Evolutionary conservation across 1,140 invertebrate species (phyloP).

Genomic region (Trinorchestia longiramus): DNA sequence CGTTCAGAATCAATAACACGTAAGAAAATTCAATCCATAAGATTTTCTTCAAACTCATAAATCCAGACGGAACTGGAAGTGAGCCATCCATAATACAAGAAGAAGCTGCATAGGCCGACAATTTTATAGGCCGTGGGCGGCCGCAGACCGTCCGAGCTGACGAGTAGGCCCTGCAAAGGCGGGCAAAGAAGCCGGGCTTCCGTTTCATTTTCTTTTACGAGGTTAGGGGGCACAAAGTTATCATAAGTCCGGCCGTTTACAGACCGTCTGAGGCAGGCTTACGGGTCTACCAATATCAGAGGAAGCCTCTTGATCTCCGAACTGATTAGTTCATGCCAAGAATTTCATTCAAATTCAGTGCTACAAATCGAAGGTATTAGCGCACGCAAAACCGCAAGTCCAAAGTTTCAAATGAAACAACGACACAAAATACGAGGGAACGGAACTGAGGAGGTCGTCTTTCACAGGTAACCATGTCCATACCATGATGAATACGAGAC

Average conservation of each 20-base stretch:
- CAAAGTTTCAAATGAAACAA: background rate
- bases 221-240: constrained; percentile 34
- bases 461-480: background rate
- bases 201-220: constrained; percentile 52
- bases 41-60: background rate
- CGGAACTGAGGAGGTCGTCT: background rate
- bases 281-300: background rate
- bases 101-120: background rate
- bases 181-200: constrained; percentile 5
- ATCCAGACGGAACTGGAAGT: background rate
- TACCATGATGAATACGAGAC: background rate
- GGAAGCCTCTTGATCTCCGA: background rate
- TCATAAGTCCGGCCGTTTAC: constrained; percentile 53
- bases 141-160: background rate
- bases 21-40: background rate
- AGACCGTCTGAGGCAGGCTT: constrained; percentile 31
- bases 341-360: background rate
- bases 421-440: no score
- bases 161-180: background rate
- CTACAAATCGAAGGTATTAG: background rate
- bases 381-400: background rate
- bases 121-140: constrained; percentile 5
- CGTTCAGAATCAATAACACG: background rate
- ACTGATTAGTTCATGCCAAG: constrained; percentile 15
- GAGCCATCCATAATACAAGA: background rate